Evolutionary conservation across 2,797 vertebrate genomes (phyloP), one percentile per base, ranked within the genome.

Genomic region (Microchirus variegatus): DNA sequence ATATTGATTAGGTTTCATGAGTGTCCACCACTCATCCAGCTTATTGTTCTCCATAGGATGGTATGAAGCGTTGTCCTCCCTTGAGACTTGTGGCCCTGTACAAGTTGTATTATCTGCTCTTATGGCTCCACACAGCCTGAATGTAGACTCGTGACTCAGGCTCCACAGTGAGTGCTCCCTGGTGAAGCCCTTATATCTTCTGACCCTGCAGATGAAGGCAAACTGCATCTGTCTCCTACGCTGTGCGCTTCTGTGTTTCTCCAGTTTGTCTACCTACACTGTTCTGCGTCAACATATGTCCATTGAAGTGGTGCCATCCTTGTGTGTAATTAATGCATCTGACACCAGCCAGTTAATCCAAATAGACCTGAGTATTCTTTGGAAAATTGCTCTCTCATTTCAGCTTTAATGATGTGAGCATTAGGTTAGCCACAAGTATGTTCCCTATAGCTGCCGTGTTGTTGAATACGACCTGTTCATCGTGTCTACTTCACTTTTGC

Each of bases 1-100:
- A 84, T 93, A 93, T 93, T 91, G 92, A 93, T 93, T 91, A 86
- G 88, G 86, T 87, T 92, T 89, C 83, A 89, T 79, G 86, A 85
- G 82, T 56, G 61, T 69, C 79, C 62, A 59, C 71, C 18, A 75
- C 81, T 86, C 83, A 82, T 83, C 82, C 71, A 79, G 86, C 88
- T 90, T 90, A 89, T 89, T 88, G 80, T 86, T 90, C 84, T 89
- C 83, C 76, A 74, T 53, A 67, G 84, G 78, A 81, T 19, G 41
- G 53, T 41, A 42, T 78, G 70, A 64, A 80, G 72, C 16, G 64
- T 75, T 77, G 75, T 80, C 74, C 78, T 88, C 90, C 84, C 81
- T 36, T 1, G 85, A 85, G 91, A 77, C 80, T 59, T 31, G 6
- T 78, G 84, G 73, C 81, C 76, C 79, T 69, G 78, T 73, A 59